These are phyloP conservation scores for Myripristis jacobus DNA, from an alignment of 2,797 vertebrate species.

Conservation along the genomic window DNA sequence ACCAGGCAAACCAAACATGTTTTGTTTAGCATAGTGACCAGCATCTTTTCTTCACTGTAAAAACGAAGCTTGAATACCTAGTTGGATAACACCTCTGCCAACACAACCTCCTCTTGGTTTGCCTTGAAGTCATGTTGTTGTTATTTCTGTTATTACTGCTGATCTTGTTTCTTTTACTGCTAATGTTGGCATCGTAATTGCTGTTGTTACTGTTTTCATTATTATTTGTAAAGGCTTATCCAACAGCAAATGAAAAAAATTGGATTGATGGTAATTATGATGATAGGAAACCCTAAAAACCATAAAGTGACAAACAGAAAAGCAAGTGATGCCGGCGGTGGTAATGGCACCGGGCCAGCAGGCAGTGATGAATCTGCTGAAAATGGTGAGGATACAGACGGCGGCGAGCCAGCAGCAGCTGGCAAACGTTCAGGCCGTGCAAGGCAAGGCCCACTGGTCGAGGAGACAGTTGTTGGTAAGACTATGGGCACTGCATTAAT, in stretches of 20 bases:
- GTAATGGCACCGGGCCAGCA: constrained; percentile 59
- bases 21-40: not conserved
- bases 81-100: constrained; percentile 46
- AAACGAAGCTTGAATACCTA: not conserved
- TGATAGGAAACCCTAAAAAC: constrained; percentile 61
- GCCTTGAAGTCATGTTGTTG: constrained; percentile 22
- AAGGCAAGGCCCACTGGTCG: constrained; percentile 71
- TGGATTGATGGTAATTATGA: constrained; percentile 69
- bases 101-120: constrained; percentile 18
- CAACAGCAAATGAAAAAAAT: constrained; percentile 64
- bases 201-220: constrained; percentile 60
- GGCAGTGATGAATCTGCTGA: constrained; percentile 59
- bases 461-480: constrained; percentile 82
- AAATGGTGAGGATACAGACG: constrained; percentile 65
- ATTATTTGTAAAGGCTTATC: constrained; percentile 60
- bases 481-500: constrained; percentile 59
- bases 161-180: constrained; percentile 39
- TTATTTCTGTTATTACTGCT: constrained; percentile 41
- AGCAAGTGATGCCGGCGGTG: constrained; percentile 48
- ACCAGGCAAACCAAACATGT: not conserved
- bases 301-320: constrained; percentile 45
- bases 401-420: constrained; percentile 60
- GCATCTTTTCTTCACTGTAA: not conserved
- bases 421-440: constrained; percentile 64
- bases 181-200: constrained; percentile 41